Conservation (phyloP, 2,888 invertebrate species). For the Nomada goodeniana region DNA sequence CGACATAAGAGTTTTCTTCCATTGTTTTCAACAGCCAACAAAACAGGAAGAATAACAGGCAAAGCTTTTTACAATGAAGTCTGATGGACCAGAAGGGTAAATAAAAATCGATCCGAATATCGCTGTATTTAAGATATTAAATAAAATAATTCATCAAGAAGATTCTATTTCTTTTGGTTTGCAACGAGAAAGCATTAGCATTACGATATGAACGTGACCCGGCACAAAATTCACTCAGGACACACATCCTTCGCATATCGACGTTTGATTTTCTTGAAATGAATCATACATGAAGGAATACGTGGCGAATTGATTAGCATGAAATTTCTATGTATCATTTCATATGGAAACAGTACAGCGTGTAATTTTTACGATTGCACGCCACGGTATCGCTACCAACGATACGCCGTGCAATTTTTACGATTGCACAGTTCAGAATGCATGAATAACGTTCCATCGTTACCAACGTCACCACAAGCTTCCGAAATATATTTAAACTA, state of each 20-base stretch:
- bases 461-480: background rate
- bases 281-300: conserved; percentile 25
- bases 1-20: background rate
- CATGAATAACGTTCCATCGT: background rate
- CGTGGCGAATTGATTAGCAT: background rate
- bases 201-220: background rate
- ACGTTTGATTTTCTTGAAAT: background rate
- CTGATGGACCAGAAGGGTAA: no score
- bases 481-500: background rate
- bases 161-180: background rate
- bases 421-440: background rate
- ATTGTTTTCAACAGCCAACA: background rate
- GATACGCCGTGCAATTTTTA: conserved; percentile 2
- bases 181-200: no score
- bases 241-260: background rate
- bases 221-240: background rate
- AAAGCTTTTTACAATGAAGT: no score
- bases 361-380: background rate
- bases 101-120: no score
- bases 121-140: background rate
- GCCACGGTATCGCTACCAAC: background rate
- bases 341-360: background rate
- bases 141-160: background rate
- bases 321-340: conserved; percentile 13
- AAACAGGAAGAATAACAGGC: background rate